Conservation (phyloP, 2,888 invertebrate species). For the Ferdinandea cuprea region DNA sequence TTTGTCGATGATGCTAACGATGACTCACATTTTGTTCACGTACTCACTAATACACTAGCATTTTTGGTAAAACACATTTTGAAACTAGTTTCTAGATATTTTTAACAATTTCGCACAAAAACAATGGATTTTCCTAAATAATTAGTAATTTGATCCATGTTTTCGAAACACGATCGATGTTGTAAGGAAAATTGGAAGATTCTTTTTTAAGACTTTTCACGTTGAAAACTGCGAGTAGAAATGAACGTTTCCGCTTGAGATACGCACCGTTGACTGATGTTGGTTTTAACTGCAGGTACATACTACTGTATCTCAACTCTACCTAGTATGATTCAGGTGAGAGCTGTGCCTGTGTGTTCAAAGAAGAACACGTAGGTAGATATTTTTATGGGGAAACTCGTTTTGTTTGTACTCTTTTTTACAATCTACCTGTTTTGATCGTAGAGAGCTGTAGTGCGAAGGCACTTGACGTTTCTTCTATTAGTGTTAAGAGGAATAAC, state of each 20-base stretch:
- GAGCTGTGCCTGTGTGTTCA: constrained; percentile 15
- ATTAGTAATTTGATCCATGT: neutral
- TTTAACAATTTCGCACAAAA: neutral
- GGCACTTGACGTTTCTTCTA: constrained; percentile 46
- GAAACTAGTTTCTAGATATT: neutral
- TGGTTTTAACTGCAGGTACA: constrained; percentile 9
- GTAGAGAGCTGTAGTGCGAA: neutral
- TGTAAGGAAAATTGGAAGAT: no score
- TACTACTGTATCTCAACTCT: constrained; percentile 10
- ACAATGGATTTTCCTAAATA: neutral
- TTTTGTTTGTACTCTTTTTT: constrained; percentile 39
- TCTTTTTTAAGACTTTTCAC: neutral
- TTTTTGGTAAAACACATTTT: neutral
- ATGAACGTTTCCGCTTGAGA: constrained; percentile 29
- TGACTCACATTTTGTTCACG: constrained; percentile 53
- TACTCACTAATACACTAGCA: constrained; percentile 6
- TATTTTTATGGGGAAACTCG: constrained; percentile 46
- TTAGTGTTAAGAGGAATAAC: constrained; percentile 27
- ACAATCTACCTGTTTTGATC: constrained; percentile 59
- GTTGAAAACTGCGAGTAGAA: neutral
- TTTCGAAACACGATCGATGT: neutral
- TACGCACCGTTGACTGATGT: constrained; percentile 43
- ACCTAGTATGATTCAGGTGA: constrained; percentile 50
- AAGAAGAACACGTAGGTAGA: constrained; percentile 38
- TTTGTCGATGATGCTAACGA: constrained; percentile 40